Base-by-base conservation (phyloP, 2,797 vertebrate genomes). In the Botia kubotai region DNA sequence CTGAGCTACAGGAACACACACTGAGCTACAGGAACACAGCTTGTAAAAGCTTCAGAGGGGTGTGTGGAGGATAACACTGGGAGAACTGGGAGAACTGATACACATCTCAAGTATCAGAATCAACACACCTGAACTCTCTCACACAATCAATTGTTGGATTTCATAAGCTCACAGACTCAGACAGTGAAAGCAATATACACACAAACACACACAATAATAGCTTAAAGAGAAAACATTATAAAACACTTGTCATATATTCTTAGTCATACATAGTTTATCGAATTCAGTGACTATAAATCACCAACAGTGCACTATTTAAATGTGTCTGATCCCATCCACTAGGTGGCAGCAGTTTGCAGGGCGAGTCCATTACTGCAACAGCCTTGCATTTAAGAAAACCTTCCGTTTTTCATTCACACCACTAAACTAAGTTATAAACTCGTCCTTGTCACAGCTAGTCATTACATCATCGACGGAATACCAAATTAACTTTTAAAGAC, bases 401-500 rank as follows among this genome's bases (percentile, higher is more conserved):
- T 21, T 33, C n/a, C 3, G 71, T 46, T n/a, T 6, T 50, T 43
- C 55, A 72, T 71, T 76, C 4, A 73, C 21, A 69, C 21, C 10
- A 46, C 62, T 75, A n/a, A 43, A 26, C 52, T 2, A n/a, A 70
- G 33, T 58, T 68, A 68, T 68, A 66, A 53, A 72, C 60, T 17
- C 57, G 69, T 79, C 77, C 19, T n/a, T 62, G 84, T 48, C 39
- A 53, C 80, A 43, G 67, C 26, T 12, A 71, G 69, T 62, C 65
- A 63, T 36, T 50, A 72, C 63, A 75, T 75, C 71, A 79, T 62
- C 33, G 75, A 77, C 55, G 82, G 69, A 75, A 76, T 48, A 70
- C 71, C 55, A 86, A 80, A 83, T 87, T 66, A 77, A 87, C 81
- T 84, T 79, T 70, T 74, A 87, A 63, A 84, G 82, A 81, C 74